These are phyloP conservation scores for Drosophila anomalata DNA, from an alignment of 2,888 invertebrate species.

Conservation along the genomic window DNA sequence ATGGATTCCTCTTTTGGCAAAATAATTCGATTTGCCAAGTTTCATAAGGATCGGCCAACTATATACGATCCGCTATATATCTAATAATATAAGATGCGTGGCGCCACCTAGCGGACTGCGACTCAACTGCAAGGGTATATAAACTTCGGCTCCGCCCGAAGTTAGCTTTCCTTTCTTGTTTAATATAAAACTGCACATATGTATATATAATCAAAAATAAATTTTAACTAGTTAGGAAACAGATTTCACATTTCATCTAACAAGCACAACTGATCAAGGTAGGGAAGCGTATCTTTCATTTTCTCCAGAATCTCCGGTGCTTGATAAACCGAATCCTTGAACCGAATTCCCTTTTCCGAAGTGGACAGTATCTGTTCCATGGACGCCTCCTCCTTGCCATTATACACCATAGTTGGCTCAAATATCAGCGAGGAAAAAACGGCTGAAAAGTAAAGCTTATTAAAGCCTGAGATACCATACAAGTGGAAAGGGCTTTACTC, in stretches of 20 bases:
- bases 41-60: too few relatives aligned
- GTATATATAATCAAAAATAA: too few relatives aligned
- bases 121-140: too few relatives aligned
- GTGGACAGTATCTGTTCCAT: slow-evolving; percentile 68
- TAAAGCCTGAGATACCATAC: not conserved
- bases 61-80: too few relatives aligned
- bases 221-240: not conserved
- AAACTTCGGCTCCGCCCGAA: too few relatives aligned
- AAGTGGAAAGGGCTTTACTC: not conserved
- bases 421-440: slow-evolving; percentile 74
- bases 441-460: slow-evolving; percentile 49
- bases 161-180: too few relatives aligned
- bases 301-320: slow-evolving; percentile 73
- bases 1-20: too few relatives aligned
- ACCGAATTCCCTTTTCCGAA: slow-evolving; percentile 67
- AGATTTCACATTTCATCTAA: slow-evolving; percentile 67
- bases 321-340: slow-evolving; percentile 70
- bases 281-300: slow-evolving; percentile 73
- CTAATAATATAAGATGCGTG: too few relatives aligned
- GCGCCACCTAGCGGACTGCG: too few relatives aligned
- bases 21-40: too few relatives aligned
- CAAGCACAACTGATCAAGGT: slow-evolving; percentile 79
- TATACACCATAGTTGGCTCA: slow-evolving; percentile 77
- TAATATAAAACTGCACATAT: too few relatives aligned
- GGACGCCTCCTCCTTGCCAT: slow-evolving; percentile 76